These are phyloP conservation scores for Platycheirus rosarum DNA, from an alignment of 2,888 invertebrate species.

Conservation along the genomic window DNA sequence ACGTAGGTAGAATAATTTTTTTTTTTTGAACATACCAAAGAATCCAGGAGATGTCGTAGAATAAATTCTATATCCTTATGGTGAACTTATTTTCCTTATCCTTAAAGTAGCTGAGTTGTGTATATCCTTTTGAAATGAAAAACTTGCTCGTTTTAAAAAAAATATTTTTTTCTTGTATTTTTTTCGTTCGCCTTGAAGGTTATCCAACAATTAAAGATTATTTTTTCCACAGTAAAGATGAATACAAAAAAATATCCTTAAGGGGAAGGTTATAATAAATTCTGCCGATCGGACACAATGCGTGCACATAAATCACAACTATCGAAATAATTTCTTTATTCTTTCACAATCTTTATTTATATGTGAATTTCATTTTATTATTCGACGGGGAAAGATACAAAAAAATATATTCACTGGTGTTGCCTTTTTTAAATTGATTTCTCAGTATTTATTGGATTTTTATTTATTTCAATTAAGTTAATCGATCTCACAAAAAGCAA, in stretches of 20 bases:
- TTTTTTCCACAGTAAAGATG: constrained; percentile 2
- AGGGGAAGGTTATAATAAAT: constrained; percentile 58
- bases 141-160: constrained; percentile 60
- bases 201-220: constrained; percentile 65
- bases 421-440: constrained; percentile 35
- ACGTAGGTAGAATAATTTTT: no score
- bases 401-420: constrained; percentile 40
- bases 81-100: constrained; percentile 57
- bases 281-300: constrained; percentile 64
- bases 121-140: constrained; percentile 70
- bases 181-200: constrained; percentile 43
- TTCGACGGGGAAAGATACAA: neutral
- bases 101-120: no score
- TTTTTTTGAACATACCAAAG: constrained; percentile 46
- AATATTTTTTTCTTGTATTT: constrained; percentile 31
- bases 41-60: constrained; percentile 20
- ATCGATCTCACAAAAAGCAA: constrained; percentile 36
- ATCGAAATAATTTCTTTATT: constrained; percentile 26
- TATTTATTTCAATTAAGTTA: constrained; percentile 37
- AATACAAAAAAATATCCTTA: constrained; percentile 60
- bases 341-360: constrained; percentile 28
- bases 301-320: constrained; percentile 71
- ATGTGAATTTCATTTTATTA: constrained; percentile 15
- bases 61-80: constrained; percentile 69
- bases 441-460: constrained; percentile 44